Evolutionary conservation across 2,113 vertebrate genomes (phyloP).

Genomic region (Strix uralensis): DNA sequence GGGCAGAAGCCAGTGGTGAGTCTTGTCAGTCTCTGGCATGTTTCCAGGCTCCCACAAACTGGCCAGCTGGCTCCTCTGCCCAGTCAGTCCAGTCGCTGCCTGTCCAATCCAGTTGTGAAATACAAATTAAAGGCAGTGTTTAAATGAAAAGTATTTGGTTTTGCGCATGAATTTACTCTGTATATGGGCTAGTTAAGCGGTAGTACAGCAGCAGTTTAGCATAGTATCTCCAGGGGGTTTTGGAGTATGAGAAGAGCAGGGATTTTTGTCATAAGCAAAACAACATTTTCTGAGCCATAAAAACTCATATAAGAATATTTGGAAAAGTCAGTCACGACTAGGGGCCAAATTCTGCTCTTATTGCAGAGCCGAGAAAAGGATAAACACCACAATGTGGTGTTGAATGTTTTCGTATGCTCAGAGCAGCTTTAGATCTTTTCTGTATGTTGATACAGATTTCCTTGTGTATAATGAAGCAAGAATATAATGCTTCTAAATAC

Average conservation of each 20-base stretch:
- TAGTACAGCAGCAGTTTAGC: not conserved
- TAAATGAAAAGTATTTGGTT: not conserved
- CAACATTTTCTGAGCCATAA: not conserved
- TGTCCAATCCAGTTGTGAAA: not conserved
- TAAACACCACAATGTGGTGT: not conserved
- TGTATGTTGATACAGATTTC: not conserved
- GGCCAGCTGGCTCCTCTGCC: not conserved
- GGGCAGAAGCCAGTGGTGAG: not conserved
- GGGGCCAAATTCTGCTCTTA: not conserved
- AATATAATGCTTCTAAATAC: not conserved
- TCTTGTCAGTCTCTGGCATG: not conserved
- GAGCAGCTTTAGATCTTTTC: not conserved
- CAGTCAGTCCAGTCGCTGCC: not conserved
- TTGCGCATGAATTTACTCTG: not conserved
- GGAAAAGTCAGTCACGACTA: not conserved
- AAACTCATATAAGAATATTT: not conserved
- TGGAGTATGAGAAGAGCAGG: not conserved
- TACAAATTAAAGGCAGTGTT: not conserved
- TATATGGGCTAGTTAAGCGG: not conserved
- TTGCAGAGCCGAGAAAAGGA: not conserved
- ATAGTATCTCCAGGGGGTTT: not conserved
- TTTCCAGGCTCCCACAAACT: not conserved
- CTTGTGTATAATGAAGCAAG: not conserved
- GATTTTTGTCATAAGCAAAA: not conserved
- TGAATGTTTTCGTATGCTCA: not conserved